A percentile compares a stretch with the other conserved stretches of the same genome.
Evolutionary conservation across 1,140 invertebrate genomes (phyloP).

Genomic region (Centruroides sculpturatus): DNA sequence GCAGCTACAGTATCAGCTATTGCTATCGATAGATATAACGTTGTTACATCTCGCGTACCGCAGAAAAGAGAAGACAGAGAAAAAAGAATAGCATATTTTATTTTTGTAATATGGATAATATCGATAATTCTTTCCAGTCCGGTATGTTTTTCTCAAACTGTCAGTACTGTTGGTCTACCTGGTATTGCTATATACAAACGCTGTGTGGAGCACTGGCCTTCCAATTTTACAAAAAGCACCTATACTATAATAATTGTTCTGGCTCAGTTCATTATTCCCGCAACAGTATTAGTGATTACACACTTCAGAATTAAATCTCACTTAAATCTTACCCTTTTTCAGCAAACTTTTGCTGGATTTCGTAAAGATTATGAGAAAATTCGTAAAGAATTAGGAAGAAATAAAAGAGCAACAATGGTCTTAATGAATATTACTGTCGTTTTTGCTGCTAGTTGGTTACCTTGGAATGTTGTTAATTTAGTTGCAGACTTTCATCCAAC

Average conservation of each 20-base stretch:
- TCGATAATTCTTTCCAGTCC: slow-evolving; percentile 36
- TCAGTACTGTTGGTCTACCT: slow-evolving; percentile 26
- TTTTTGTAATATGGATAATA: slow-evolving; percentile 38
- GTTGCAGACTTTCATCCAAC: slow-evolving; percentile 29
- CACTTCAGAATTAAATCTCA: slow-evolving; percentile 37
- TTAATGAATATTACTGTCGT: slow-evolving; percentile 25
- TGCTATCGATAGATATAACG: slow-evolving; percentile 41
- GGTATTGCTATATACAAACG: slow-evolving; percentile 26
- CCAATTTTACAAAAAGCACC: slow-evolving; percentile 27
- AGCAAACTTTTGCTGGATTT: not conserved
- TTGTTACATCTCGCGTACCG: slow-evolving; percentile 32
- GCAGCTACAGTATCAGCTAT: slow-evolving; percentile 44
- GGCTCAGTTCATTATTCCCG: slow-evolving; percentile 40
- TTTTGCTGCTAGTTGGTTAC: slow-evolving; percentile 33
- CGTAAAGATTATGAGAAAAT: slow-evolving; percentile 17
- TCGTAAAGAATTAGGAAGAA: slow-evolving; percentile 32
- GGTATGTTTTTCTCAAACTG: slow-evolving; percentile 32
- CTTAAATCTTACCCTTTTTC: slow-evolving; percentile 20
- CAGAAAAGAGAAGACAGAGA: slow-evolving; percentile 16
- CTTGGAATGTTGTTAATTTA: slow-evolving; percentile 38
- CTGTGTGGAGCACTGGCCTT: slow-evolving; percentile 34
- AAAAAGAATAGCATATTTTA: slow-evolving; percentile 10
- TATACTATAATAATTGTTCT: slow-evolving; percentile 38
- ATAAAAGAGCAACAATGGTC: slow-evolving; percentile 34
- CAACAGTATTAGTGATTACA: slow-evolving; percentile 36